A percentile compares a stretch with the other conserved stretches of the same genome.
Conservation (phyloP, 1,140 invertebrate species). For the Steinernema khuongi region DNA sequence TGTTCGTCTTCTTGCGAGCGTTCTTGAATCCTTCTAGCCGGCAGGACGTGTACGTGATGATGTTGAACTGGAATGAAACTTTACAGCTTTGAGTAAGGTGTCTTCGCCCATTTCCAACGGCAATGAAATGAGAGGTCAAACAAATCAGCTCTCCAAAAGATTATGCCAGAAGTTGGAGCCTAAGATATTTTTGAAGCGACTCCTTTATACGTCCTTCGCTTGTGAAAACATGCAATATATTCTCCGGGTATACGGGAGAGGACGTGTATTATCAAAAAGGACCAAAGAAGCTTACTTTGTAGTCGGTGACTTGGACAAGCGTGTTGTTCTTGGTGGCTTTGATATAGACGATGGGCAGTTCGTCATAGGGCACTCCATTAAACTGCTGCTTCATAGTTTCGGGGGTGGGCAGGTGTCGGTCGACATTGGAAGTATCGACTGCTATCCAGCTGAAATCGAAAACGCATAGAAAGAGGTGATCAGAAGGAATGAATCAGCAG, state of each 20-base stretch:
- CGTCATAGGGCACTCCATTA: constrained; percentile 44
- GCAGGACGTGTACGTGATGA: constrained; percentile 65
- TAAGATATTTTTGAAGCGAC: too few species aligned
- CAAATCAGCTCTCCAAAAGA: too few species aligned
- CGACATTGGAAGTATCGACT: constrained; percentile 44
- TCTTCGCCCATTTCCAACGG: too few species aligned
- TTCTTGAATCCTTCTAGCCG: constrained; percentile 92
- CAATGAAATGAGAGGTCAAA: too few species aligned
- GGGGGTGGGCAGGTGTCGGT: constrained; percentile 41
- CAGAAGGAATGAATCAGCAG: not conserved
- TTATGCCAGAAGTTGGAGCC: too few species aligned
- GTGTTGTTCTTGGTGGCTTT: constrained; percentile 57
- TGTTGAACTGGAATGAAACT: constrained; percentile 39
- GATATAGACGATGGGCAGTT: constrained; percentile 53
- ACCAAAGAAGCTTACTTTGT: constrained; percentile 37
- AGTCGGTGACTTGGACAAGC: constrained; percentile 43
- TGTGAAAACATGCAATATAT: constrained; percentile 8
- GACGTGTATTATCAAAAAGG: not conserved
- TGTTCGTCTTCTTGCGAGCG: constrained; percentile 85
- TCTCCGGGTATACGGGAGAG: not conserved
- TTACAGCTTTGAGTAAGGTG: too few species aligned
- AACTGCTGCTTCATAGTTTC: constrained; percentile 48
- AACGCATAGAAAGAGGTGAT: not conserved
- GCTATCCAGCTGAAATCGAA: constrained; percentile 37
- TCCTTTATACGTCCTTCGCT: too few species aligned